Conservation (phyloP, 2,113 vertebrate species). For the Scortum barcoo region DNA sequence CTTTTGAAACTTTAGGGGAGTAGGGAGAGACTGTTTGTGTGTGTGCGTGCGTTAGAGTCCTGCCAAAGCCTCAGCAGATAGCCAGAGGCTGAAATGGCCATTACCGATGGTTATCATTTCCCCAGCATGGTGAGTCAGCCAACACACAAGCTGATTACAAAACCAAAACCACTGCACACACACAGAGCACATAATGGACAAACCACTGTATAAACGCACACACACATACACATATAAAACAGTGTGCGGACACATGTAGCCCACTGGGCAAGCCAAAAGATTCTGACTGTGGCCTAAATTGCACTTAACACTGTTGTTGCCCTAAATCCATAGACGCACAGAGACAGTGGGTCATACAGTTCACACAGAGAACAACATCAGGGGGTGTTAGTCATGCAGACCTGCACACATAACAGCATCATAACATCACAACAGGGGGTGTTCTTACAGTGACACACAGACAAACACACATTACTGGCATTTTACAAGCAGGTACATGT, state of each 20-base stretch:
- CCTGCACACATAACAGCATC: conserved; percentile 19
- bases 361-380: conserved; percentile 42
- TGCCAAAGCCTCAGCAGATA: conserved; percentile 65
- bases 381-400: conserved; percentile 20
- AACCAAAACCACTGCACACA: conserved; percentile 59
- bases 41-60: conserved; percentile 15
- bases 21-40: not conserved
- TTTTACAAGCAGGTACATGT: conserved; percentile 7
- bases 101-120: conserved; percentile 71
- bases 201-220: conserved; percentile 8
- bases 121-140: conserved; percentile 53
- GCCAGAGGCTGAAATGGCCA: conserved; percentile 67
- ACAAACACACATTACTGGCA: conserved; percentile 2
- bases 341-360: conserved; percentile 34
- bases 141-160: conserved; percentile 76
- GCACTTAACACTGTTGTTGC: conserved; percentile 49
- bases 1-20: conserved; percentile 3
- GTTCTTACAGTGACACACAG: conserved; percentile 25
- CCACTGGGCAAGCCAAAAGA: conserved; percentile 47
- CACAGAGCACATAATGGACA: conserved; percentile 25
- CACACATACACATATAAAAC: conserved; percentile 17
- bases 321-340: conserved; percentile 48
- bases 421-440: conserved; percentile 1
- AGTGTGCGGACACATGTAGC: conserved; percentile 8
- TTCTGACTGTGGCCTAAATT: conserved; percentile 53